These are phyloP conservation scores for Ophioninae sp. DNA, from an alignment of 2,888 invertebrate species.

Conservation along the genomic window DNA sequence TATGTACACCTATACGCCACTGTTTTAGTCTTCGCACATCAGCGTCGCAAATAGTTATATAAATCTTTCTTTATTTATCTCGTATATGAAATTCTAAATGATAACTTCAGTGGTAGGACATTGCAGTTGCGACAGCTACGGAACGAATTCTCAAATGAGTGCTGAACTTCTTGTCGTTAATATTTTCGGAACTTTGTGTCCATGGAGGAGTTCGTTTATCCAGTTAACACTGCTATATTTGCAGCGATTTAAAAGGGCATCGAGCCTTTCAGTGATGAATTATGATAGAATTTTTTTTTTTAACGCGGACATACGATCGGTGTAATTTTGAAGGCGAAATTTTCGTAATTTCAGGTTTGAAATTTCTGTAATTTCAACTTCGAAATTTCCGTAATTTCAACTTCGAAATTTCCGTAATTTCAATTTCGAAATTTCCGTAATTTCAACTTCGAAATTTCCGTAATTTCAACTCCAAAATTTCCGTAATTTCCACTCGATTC, in stretches of 20 bases:
- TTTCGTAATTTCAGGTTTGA: too few relatives aligned
- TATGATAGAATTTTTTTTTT: not conserved
- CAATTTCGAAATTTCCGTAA: too few relatives aligned
- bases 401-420: too few relatives aligned
- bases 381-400: too few relatives aligned
- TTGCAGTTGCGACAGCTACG: slow-evolving; percentile 13
- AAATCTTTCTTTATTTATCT: slow-evolving; percentile 35
- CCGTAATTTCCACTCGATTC: not conserved
- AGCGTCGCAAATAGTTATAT: slow-evolving; percentile 48
- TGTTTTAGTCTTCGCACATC: slow-evolving; percentile 40
- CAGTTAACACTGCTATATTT: not conserved
- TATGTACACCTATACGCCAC: slow-evolving; percentile 35
- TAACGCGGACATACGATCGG: not conserved
- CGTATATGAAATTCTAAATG: slow-evolving; percentile 31
- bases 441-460: too few relatives aligned
- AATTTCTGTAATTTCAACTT: too few relatives aligned
- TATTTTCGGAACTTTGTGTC: not conserved
- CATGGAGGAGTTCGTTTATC: not conserved
- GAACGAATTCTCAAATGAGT: not conserved
- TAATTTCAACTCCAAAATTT: not conserved
- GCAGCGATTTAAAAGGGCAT: not conserved
- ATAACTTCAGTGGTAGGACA: slow-evolving; percentile 14
- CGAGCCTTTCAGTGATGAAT: not conserved
- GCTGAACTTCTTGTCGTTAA: not conserved
- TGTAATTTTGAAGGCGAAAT: not conserved